Evolutionary conservation across 2,797 vertebrate genomes (phyloP).

Genomic region (Leptodactylus fallax): DNA sequence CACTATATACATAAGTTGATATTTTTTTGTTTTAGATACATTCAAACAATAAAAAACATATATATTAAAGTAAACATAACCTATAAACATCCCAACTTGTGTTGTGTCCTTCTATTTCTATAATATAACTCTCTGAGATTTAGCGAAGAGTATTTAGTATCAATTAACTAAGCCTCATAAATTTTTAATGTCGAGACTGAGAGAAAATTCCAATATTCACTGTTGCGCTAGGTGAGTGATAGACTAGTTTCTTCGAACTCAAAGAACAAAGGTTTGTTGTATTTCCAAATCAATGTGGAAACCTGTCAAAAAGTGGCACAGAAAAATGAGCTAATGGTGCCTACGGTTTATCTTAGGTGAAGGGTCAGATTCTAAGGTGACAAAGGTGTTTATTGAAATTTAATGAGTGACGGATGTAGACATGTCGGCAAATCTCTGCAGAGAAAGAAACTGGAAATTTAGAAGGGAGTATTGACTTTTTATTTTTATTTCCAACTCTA

Average conservation of each 20-base stretch:
- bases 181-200: not conserved
- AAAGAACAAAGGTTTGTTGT: constrained; percentile 8
- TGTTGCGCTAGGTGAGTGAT: not conserved
- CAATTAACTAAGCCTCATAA: not conserved
- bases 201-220: not conserved
- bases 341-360: constrained; percentile 37
- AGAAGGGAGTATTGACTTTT: not conserved
- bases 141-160: not conserved
- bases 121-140: not conserved
- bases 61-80: too few species aligned
- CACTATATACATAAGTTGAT: too few species aligned
- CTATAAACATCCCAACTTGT: not conserved
- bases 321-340: constrained; percentile 11
- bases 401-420: constrained; percentile 4
- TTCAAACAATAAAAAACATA: too few species aligned
- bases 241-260: not conserved
- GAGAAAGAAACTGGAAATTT: not conserved
- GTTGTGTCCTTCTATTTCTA: not conserved
- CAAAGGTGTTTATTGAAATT: constrained; percentile 44
- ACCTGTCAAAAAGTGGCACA: constrained; percentile 40
- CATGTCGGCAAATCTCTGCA: not conserved
- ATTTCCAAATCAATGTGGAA: constrained; percentile 25
- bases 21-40: too few species aligned
- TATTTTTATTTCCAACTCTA: not conserved
- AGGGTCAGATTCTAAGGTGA: constrained; percentile 19